Conservation (phyloP, 2,797 vertebrate species). For the Melanogrammus aeglefinus region DNA sequence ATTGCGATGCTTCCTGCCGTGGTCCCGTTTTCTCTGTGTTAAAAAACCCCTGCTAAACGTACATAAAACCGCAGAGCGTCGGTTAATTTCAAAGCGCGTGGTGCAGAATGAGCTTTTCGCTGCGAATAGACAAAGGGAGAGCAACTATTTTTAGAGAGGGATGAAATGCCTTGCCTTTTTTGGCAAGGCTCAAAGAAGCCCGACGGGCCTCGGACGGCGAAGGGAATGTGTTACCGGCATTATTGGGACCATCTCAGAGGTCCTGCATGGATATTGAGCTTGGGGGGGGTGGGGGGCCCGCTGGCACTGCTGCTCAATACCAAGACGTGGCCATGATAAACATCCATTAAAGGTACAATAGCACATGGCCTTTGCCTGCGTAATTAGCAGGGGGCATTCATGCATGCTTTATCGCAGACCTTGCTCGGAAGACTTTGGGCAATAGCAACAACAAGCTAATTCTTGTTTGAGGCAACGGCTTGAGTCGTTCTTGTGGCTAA, state of each 20-base stretch:
- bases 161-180: slow-evolving; percentile 81
- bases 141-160: slow-evolving; percentile 71
- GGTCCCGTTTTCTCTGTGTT: slow-evolving; percentile 23
- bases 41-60: slow-evolving; percentile 42
- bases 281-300: background rate
- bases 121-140: slow-evolving; percentile 63
- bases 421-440: background rate
- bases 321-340: slow-evolving; percentile 17
- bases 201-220: slow-evolving; percentile 51
- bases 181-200: slow-evolving; percentile 66
- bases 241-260: slow-evolving; percentile 14
- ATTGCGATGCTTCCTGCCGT: background rate
- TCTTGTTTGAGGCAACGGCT: slow-evolving; percentile 10
- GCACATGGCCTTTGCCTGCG: background rate
- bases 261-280: slow-evolving; percentile 30
- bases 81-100: slow-evolving; percentile 44
- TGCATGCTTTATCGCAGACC: background rate
- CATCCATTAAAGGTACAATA: background rate
- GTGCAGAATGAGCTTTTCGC: slow-evolving; percentile 57
- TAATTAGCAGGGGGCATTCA: background rate
- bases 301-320: background rate
- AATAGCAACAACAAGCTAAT: background rate
- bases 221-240: slow-evolving; percentile 54
- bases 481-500: slow-evolving; percentile 33
- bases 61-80: slow-evolving; percentile 23